A percentile compares a stretch with the other conserved stretches of the same genome.
These are phyloP conservation scores for Silvanus unidentatus DNA, from an alignment of 2,888 invertebrate species.

Conservation along the genomic window DNA sequence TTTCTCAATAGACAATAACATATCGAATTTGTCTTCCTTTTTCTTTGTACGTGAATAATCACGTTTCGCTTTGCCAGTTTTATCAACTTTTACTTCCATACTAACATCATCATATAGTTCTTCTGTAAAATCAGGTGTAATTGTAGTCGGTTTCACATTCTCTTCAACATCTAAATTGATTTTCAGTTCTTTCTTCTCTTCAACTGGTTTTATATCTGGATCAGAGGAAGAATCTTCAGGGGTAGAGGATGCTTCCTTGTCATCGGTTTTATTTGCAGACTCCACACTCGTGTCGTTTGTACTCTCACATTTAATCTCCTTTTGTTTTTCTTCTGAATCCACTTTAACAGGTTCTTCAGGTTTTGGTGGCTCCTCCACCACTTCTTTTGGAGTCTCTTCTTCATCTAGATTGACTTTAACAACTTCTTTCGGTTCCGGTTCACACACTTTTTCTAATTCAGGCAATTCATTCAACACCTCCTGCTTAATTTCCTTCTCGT, in stretches of 20 bases:
- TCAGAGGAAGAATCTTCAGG: slow-evolving; percentile 13
- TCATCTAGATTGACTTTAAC: slow-evolving; percentile 38
- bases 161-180: slow-evolving; percentile 27
- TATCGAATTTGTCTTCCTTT: slow-evolving; percentile 45
- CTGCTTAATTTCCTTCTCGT: slow-evolving; percentile 39
- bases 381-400: slow-evolving; percentile 15
- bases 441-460: slow-evolving; percentile 34
- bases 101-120: slow-evolving; percentile 52
- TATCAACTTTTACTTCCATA: slow-evolving; percentile 59
- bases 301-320: slow-evolving; percentile 1
- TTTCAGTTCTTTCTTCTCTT: slow-evolving; percentile 18
- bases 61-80: slow-evolving; percentile 56
- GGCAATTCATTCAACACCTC: background rate
- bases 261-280: slow-evolving; percentile 2
- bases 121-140: slow-evolving; percentile 32
- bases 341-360: slow-evolving; percentile 13
- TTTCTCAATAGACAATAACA: slow-evolving; percentile 42
- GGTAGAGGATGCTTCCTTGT: background rate
- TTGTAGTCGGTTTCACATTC: slow-evolving; percentile 18
- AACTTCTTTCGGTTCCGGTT: slow-evolving; percentile 17
- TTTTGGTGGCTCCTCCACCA: slow-evolving; percentile 9
- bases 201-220: slow-evolving; percentile 11
- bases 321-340: slow-evolving; percentile 18
- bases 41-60: slow-evolving; percentile 55
- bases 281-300: background rate